Conservation (phyloP, 2,888 invertebrate species). For the Pachymerium ferrugineum region DNA sequence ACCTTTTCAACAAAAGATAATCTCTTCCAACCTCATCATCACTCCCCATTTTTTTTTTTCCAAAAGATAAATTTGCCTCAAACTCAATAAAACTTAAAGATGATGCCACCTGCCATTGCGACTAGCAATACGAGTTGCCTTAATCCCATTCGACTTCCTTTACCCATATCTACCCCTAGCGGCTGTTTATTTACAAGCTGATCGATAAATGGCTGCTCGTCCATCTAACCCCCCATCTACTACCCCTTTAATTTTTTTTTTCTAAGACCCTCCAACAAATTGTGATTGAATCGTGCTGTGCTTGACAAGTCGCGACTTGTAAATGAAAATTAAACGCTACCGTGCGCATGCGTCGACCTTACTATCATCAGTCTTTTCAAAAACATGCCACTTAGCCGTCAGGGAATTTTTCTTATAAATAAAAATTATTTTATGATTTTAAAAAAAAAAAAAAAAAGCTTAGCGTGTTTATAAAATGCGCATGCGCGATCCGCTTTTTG, state of each 20-base stretch:
- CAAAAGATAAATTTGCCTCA: constrained; percentile 10
- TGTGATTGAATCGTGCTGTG: not conserved
- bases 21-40: too few relatives aligned
- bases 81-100: constrained; percentile 14
- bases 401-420: not conserved
- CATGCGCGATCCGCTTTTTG: too few relatives aligned
- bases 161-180: not conserved
- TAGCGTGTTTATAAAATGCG: too few relatives aligned
- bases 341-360: not conserved
- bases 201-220: constrained; percentile 2
- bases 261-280: not conserved
- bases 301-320: not conserved
- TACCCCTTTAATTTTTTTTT: not conserved
- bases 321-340: not conserved
- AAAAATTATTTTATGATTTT: not conserved
- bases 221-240: not conserved
- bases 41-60: too few relatives aligned
- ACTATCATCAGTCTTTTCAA: not conserved
- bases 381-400: not conserved
- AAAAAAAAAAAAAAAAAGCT: not conserved
- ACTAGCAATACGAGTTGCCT: not conserved
- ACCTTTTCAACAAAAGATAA: too few relatives aligned
- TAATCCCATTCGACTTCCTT: constrained; percentile 17
- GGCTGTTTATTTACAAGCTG: not conserved
- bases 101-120: constrained; percentile 8